Evolutionary conservation across 2,113 vertebrate species (phyloP).

Genomic region (Nettapus auritus): DNA sequence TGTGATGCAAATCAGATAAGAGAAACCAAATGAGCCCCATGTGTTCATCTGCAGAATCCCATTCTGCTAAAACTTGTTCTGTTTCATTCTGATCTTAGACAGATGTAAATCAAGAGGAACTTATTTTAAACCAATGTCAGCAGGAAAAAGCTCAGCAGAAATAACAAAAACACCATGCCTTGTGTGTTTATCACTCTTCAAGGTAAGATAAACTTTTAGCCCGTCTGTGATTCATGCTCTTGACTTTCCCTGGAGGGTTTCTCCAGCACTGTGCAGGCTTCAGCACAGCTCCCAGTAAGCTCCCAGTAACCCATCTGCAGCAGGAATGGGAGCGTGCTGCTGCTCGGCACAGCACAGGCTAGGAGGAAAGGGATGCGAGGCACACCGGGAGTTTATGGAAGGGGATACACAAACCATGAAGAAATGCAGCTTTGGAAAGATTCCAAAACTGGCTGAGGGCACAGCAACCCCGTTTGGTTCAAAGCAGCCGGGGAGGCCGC

Average conservation of each 20-base stretch:
- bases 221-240: background rate
- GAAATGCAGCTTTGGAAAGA: rapidly evolving
- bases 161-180: background rate
- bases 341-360: background rate
- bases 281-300: background rate
- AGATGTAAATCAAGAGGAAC: slow-evolving; percentile 58
- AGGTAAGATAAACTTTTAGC: slow-evolving; percentile 3
- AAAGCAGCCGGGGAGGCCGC: background rate
- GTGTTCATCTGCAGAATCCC: slow-evolving; percentile 39
- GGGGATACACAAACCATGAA: rapidly evolving
- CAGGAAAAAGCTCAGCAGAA: slow-evolving; percentile 47
- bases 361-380: background rate
- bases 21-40: slow-evolving; percentile 48
- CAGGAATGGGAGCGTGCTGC: background rate
- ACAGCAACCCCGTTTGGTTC: rapidly evolving
- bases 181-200: background rate
- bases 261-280: background rate
- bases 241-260: background rate
- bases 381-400: rapidly evolving
- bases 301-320: rapidly evolving
- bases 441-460: background rate
- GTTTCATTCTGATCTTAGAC: slow-evolving; percentile 22
- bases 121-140: slow-evolving; percentile 42
- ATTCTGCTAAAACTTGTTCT: slow-evolving; percentile 26
- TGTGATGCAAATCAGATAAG: slow-evolving; percentile 63